Base-by-base conservation (phyloP, 2,113 vertebrate genomes). In the Datnioides undecimradiatus region DNA sequence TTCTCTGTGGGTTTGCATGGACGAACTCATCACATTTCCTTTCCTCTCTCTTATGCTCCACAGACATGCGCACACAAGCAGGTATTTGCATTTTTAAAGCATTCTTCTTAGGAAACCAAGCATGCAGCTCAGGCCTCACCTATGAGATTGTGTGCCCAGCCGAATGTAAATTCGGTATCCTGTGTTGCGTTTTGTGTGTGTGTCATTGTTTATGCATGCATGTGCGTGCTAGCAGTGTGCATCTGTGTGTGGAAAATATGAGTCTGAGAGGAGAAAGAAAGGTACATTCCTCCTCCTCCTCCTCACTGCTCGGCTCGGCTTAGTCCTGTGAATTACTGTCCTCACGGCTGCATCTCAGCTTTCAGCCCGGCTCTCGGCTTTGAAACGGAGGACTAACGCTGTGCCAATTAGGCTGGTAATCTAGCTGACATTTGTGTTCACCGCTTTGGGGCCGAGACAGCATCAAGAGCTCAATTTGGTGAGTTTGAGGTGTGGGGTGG, bases 361-460 rank as follows among this genome's bases (percentile, higher is more conserved):
- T 60, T 70, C 57, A 7, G 66, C 12, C 49, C 41, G 19, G 38
- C 62, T 75, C 73, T 83, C 11, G 6, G 77, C 67, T 49, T 43
- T 49, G 43, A 51, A 80, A 76, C 86, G 21, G 19, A 49, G 29
- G 7, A 43, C 66, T 55, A 64, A 83, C 25, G 29, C 38, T 12
- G 33, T 64, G 80, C 76, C 80, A 83, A 80, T 90, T 87, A 91
- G 71, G n/a, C 70, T 40, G 63, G 65, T 91, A 90, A 89, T 91
- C 87, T 69, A 75, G 23, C 76, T 87, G 87, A 86, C 80, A 81
- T 85, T 87, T 87, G 72, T 75, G 66, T 83, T 88, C 55, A 10
- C 73, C 64, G 60, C 68, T 80, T 76, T 60, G 34, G 67, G 55
- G 65, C 70, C 71, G 67, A 68, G 77, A 54, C 46, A 16, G 70